A percentile compares a stretch with the other conserved stretches of the same genome.
These are phyloP conservation scores for Sisor rabdophorus DNA, from an alignment of 2,113 vertebrate genomes.

Conservation along the genomic window DNA sequence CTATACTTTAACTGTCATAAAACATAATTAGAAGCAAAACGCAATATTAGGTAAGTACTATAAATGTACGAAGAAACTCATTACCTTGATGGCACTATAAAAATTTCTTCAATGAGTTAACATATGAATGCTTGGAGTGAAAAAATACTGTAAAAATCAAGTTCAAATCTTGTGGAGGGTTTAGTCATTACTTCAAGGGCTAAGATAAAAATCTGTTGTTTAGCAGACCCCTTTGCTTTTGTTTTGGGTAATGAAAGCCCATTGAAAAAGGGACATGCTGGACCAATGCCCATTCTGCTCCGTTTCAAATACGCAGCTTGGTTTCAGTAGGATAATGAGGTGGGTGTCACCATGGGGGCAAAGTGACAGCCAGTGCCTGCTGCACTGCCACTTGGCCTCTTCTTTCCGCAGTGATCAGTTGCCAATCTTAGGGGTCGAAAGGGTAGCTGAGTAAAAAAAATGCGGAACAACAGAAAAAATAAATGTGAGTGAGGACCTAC, in stretches of 20 bases:
- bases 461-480: slow-evolving; percentile 21
- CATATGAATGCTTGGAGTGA: slow-evolving; percentile 36
- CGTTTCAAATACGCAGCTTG: slow-evolving; percentile 73
- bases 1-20: slow-evolving; percentile 18
- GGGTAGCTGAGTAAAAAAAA: slow-evolving; percentile 34
- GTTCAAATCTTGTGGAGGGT: slow-evolving; percentile 54
- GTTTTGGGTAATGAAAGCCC: slow-evolving; percentile 66
- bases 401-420: slow-evolving; percentile 63
- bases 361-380: slow-evolving; percentile 64
- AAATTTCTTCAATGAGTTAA: slow-evolving; percentile 48
- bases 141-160: slow-evolving; percentile 42
- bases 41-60: slow-evolving; percentile 12
- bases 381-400: slow-evolving; percentile 60
- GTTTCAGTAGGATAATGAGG: slow-evolving; percentile 67
- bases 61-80: slow-evolving; percentile 37
- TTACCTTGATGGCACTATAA: slow-evolving; percentile 49
- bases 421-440: slow-evolving; percentile 41
- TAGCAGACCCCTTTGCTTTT: slow-evolving; percentile 63
- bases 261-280: slow-evolving; percentile 64
- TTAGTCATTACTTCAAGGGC: slow-evolving; percentile 59
- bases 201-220: slow-evolving; percentile 59
- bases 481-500: slow-evolving; percentile 7
- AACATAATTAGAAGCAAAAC: slow-evolving; percentile 30
- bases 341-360: slow-evolving; percentile 70
- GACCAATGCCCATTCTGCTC: slow-evolving; percentile 65